phyloP scores from a whole-genome alignment of 2,113 vertebrate genomes.

The Zosterops hypoxanthus region DNA sequence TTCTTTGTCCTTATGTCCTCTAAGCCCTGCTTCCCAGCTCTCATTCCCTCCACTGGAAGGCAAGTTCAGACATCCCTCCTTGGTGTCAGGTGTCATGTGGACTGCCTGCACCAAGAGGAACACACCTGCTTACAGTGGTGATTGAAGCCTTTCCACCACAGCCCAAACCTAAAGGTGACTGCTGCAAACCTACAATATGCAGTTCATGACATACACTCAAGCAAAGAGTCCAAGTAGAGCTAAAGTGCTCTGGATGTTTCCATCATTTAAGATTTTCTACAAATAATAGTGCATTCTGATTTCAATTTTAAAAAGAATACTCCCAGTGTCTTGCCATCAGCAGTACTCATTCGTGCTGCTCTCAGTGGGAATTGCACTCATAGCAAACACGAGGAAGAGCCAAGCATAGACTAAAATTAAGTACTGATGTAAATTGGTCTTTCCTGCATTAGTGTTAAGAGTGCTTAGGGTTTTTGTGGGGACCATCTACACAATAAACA shows the following conservation, averaged over 20 bases:
- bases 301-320: neutral
- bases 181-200: neutral
- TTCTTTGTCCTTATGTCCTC: neutral
- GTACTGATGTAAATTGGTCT: neutral
- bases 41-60: neutral
- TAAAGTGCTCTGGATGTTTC: neutral
- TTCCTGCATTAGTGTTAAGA: neutral
- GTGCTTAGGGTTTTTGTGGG: conserved; percentile 5
- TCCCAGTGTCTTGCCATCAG: neutral
- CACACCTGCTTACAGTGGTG: rapidly evolving
- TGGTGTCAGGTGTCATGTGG: neutral
- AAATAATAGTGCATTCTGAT: neutral
- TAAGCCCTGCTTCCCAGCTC: neutral
- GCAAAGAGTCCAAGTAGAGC: neutral
- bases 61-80: neutral
- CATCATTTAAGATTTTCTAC: neutral
- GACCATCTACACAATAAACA: conserved; percentile 21
- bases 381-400: conserved; percentile 33
- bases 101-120: neutral
- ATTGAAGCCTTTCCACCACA: neutral
- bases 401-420: conserved; percentile 3
- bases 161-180: neutral
- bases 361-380: neutral
- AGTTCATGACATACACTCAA: neutral
- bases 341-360: neutral